These are phyloP conservation scores for Megalops cyprinoides DNA, from an alignment of 2,797 vertebrate genomes.

Conservation along the genomic window DNA sequence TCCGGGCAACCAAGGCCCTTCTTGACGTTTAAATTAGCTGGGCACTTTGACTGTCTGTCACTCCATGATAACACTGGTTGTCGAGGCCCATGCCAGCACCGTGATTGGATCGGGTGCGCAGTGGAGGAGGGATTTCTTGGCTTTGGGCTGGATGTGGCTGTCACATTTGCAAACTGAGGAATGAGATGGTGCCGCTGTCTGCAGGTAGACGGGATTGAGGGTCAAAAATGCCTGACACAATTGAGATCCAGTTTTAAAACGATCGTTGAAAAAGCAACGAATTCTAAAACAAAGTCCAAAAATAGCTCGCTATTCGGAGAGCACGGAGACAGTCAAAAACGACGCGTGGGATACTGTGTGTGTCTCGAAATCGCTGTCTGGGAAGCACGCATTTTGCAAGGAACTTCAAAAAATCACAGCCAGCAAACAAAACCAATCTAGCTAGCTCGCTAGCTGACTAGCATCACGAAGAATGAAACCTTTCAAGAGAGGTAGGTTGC, in stretches of 20 bases:
- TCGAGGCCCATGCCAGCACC: background rate
- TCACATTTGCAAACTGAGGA: constrained; percentile 32
- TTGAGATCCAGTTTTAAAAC: constrained; percentile 15
- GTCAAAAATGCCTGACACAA: constrained; percentile 10
- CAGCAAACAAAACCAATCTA: background rate
- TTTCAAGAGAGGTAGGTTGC: constrained; percentile 28
- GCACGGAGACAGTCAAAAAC: background rate
- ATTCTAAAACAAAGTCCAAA: background rate
- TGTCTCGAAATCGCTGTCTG: background rate
- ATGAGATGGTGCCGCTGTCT: constrained; percentile 20
- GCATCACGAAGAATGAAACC: constrained; percentile 29
- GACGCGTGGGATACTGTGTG: background rate
- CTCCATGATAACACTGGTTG: constrained; percentile 12
- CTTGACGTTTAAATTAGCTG: constrained; percentile 22
- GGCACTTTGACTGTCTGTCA: constrained; percentile 28
- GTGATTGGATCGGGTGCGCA: constrained; percentile 14
- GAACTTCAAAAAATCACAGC: constrained; percentile 23
- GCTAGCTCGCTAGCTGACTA: constrained; percentile 5
- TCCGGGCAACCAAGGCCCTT: constrained; percentile 3
- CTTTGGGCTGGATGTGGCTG: constrained; percentile 28
- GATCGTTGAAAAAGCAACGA: background rate
- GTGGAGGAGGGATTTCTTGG: constrained; percentile 12
- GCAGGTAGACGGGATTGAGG: constrained; percentile 22
- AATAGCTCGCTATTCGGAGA: background rate
- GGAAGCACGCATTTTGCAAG: constrained; percentile 26